phyloP scores from a whole-genome alignment of 2,888 invertebrate species.

The Crossocerus cetratus region DNA sequence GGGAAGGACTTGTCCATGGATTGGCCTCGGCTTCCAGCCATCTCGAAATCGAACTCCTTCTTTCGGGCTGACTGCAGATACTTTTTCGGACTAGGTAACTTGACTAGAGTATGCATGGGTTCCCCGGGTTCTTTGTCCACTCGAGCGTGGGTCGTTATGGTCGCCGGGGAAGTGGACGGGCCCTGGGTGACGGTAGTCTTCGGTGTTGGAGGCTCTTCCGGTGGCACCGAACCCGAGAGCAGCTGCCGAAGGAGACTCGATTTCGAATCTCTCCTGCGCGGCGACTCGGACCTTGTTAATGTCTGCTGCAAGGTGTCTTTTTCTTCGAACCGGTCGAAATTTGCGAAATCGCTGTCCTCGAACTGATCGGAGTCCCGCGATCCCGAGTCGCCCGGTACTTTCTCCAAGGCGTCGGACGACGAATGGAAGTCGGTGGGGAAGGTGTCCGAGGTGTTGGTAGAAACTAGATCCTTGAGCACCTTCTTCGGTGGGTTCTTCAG shows the following conservation, averaged over 20 bases:
- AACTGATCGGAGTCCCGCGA: constrained; percentile 83
- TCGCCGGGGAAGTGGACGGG: constrained; percentile 33
- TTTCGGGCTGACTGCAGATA: constrained; percentile 65
- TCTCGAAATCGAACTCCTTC: constrained; percentile 66
- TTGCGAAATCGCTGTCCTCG: constrained; percentile 77
- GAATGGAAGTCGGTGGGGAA: constrained; percentile 71
- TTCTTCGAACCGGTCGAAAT: constrained; percentile 67
- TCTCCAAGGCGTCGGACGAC: constrained; percentile 61
- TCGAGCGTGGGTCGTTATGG: constrained; percentile 19
- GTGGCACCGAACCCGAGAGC: constrained; percentile 83
- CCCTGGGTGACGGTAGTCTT: constrained; percentile 55
- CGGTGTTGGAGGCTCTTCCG: constrained; percentile 79
- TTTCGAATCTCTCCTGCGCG: constrained; percentile 55
- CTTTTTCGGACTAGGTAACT: constrained; percentile 74
- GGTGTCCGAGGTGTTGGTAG: constrained; percentile 69
- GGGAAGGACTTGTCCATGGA: constrained; percentile 70
- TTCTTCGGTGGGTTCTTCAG: constrained; percentile 96
- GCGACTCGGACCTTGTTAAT: constrained; percentile 79
- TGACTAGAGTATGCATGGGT: constrained; percentile 65
- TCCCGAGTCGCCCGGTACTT: constrained; percentile 58
- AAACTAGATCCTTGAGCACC: constrained; percentile 90
- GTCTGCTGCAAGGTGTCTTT: constrained; percentile 71
- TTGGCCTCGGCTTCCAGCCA: constrained; percentile 54
- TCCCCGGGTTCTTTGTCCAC: constrained; percentile 59
- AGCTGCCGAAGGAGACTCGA: constrained; percentile 78